phyloP scores from a whole-genome alignment of 2,888 invertebrate species.

The Minunthozetes semirufus region DNA sequence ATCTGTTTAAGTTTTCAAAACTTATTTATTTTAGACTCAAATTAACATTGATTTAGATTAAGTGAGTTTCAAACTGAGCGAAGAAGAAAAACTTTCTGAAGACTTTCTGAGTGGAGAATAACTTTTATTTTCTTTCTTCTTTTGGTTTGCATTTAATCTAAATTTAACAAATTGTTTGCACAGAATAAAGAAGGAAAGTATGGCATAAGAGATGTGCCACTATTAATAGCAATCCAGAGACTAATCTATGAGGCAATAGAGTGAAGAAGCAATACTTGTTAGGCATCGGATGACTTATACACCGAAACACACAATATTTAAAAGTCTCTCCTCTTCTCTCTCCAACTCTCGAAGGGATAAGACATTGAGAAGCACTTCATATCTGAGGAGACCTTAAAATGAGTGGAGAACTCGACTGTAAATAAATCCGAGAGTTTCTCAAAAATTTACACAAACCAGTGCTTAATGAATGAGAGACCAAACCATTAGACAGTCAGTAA shows the following conservation, averaged over 20 bases:
- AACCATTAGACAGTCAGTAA: neutral
- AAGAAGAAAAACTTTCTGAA: too few species aligned
- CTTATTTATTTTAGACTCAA: too few species aligned
- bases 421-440: neutral
- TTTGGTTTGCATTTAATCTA: neutral
- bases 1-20: too few species aligned
- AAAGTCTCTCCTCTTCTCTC: neutral
- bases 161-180: neutral
- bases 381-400: neutral
- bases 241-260: constrained; percentile 7
- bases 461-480: constrained; percentile 5
- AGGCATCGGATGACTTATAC: constrained; percentile 7
- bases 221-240: constrained; percentile 17
- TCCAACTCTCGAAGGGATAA: neutral
- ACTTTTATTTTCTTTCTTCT: neutral
- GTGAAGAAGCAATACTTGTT: neutral
- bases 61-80: too few species aligned
- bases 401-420: neutral
- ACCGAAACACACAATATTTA: neutral
- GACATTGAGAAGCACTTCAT: neutral
- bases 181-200: neutral
- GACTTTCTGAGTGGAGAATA: neutral
- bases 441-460: neutral
- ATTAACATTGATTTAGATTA: too few species aligned
- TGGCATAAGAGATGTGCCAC: neutral